Evolutionary conservation across 1,140 invertebrate species (phyloP).

Genomic region (Drosophila burlai): DNA sequence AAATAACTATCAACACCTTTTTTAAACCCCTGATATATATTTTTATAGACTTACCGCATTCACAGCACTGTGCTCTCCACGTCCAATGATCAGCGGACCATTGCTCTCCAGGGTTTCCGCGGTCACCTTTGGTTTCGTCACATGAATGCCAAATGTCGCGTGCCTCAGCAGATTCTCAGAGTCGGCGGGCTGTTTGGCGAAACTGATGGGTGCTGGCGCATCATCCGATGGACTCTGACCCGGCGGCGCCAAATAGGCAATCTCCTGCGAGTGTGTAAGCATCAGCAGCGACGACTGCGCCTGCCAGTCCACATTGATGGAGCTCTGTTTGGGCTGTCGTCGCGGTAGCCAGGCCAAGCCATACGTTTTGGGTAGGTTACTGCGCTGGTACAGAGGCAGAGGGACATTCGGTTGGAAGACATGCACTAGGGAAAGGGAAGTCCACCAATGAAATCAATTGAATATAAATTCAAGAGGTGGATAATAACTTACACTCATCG

Average conservation of each 20-base stretch:
- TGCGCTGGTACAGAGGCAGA: constrained; percentile 86
- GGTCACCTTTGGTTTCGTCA: constrained; percentile 46
- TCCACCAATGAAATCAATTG: background rate
- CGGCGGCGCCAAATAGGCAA: constrained; percentile 60
- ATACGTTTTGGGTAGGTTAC: constrained; percentile 85
- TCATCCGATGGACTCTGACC: constrained; percentile 68
- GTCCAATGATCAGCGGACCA: constrained; percentile 69
- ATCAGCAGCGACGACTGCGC: constrained; percentile 87
- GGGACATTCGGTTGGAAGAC: constrained; percentile 87
- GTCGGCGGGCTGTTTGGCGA: constrained; percentile 39
- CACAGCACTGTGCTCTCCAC: constrained; percentile 62
- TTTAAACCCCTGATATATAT: too few relatives aligned
- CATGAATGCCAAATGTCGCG: constrained; percentile 75
- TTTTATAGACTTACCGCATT: constrained; percentile 71
- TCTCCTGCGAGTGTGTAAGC: constrained; percentile 86
- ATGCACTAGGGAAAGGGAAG: constrained; percentile 85
- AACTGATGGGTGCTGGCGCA: constrained; percentile 63
- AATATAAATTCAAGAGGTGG: background rate
- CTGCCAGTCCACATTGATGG: constrained; percentile 86
- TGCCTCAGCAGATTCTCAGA: constrained; percentile 45
- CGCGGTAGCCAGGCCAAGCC: constrained; percentile 87
- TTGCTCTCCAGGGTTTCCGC: constrained; percentile 25
- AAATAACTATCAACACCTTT: too few relatives aligned
- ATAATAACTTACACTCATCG: constrained; percentile 86
- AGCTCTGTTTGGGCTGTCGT: constrained; percentile 83